phyloP scores from a whole-genome alignment of 2,797 vertebrate genomes.

The Eulemur albifrons region DNA sequence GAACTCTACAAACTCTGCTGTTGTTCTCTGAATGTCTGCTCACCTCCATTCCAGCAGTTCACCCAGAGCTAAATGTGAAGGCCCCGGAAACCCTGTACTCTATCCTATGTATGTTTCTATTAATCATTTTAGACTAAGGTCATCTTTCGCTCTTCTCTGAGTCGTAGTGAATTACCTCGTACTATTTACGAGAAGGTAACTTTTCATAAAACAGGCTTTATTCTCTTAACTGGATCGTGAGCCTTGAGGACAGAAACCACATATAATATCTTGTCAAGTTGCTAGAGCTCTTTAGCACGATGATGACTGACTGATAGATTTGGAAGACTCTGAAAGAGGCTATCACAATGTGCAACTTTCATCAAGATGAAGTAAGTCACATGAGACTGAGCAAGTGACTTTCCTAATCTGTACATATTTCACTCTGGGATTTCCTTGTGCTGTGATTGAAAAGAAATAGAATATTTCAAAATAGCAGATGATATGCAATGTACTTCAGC shows the following conservation, averaged over 20 bases:
- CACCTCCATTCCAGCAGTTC: accelerated
- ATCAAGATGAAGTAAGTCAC: not conserved
- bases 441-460: not conserved
- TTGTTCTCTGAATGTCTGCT: accelerated
- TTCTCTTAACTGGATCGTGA: not conserved
- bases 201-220: not conserved
- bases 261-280: not conserved
- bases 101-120: too few relatives aligned
- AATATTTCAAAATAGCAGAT: not conserved
- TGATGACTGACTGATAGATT: not conserved
- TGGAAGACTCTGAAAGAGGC: not conserved
- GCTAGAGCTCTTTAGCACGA: not conserved
- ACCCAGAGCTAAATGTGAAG: not conserved
- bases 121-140: not conserved
- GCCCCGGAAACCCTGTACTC: too few relatives aligned
- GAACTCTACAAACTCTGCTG: not conserved
- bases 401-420: not conserved
- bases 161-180: not conserved
- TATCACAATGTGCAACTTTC: too few relatives aligned
- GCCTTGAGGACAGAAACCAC: not conserved
- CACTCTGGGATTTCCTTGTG: not conserved
- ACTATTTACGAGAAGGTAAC: not conserved
- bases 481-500: accelerated
- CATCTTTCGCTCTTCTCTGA: not conserved
- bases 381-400: accelerated